A percentile compares a stretch with the other conserved stretches of the same genome.
phyloP scores from a whole-genome alignment of 2,113 vertebrate genomes.

The Notothenia coriiceps region DNA sequence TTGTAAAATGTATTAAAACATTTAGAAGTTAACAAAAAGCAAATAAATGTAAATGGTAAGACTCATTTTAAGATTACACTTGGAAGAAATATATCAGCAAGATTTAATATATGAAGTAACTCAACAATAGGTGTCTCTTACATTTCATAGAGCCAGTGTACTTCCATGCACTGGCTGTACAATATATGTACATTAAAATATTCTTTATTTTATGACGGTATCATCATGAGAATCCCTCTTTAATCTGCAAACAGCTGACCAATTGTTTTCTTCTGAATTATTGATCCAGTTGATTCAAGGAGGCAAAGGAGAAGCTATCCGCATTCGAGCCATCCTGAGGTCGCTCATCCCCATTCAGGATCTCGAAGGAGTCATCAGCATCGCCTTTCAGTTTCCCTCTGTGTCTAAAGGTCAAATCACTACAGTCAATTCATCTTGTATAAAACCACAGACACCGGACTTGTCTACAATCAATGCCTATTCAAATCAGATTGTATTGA shows the following conservation, averaged over 20 bases:
- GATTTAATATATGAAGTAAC: no score
- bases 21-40: no score
- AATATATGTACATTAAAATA: not conserved
- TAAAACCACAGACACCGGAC: not conserved
- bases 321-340: slow-evolving; percentile 93
- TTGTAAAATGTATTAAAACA: not conserved
- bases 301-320: slow-evolving; percentile 94
- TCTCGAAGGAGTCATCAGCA: slow-evolving; percentile 94
- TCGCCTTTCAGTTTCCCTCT: slow-evolving; percentile 91
- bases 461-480: not conserved
- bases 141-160: not conserved
- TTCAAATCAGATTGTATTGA: not conserved
- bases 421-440: not conserved
- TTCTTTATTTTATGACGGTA: not conserved
- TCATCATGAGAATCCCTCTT: not conserved
- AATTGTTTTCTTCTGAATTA: slow-evolving; percentile 19
- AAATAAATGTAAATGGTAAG: no score
- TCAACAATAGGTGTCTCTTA: no score
- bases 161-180: not conserved
- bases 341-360: slow-evolving; percentile 93
- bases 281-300: slow-evolving; percentile 90
- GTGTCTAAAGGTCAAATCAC: slow-evolving; percentile 87
- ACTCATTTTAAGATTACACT: no score
- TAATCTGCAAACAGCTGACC: not conserved
- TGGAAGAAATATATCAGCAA: no score